Conservation (phyloP, 2,888 invertebrate genomes). For the Drosophila demipolita region DNA sequence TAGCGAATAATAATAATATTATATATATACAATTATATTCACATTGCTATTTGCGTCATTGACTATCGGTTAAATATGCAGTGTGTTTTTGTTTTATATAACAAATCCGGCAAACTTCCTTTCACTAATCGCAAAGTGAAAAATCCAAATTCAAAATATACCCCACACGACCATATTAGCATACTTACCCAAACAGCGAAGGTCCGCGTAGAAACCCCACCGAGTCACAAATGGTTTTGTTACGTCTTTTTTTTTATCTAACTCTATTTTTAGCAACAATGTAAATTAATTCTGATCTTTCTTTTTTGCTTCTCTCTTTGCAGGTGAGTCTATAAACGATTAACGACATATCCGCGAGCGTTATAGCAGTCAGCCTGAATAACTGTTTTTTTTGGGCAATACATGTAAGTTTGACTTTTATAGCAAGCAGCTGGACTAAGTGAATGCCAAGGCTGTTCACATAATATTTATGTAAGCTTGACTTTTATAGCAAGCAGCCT, state of each 20-base stretch:
- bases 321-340: slow-evolving; percentile 63
- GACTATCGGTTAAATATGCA: slow-evolving; percentile 26
- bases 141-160: slow-evolving; percentile 12
- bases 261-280: slow-evolving; percentile 29
- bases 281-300: slow-evolving; percentile 24
- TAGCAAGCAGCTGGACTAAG: background rate
- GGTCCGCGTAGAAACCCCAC: slow-evolving; percentile 33
- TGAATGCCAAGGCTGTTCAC: no score
- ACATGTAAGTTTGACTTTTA: background rate
- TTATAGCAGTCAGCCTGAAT: slow-evolving; percentile 12
- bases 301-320: slow-evolving; percentile 52
- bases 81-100: slow-evolving; percentile 20
- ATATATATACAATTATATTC: no score
- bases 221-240: slow-evolving; percentile 1
- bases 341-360: slow-evolving; percentile 42
- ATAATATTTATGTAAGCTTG: background rate
- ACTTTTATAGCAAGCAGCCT: slow-evolving; percentile 16
- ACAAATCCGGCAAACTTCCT: slow-evolving; percentile 42
- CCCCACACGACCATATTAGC: slow-evolving; percentile 21
- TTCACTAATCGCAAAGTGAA: slow-evolving; percentile 28
- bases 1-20: no score
- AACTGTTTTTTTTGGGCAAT: background rate
- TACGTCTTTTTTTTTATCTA: background rate
- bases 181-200: slow-evolving; percentile 17
- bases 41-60: slow-evolving; percentile 33